Evolutionary conservation across 2,113 vertebrate species (phyloP).

Genomic region (Myrmophylax atrothorax): DNA sequence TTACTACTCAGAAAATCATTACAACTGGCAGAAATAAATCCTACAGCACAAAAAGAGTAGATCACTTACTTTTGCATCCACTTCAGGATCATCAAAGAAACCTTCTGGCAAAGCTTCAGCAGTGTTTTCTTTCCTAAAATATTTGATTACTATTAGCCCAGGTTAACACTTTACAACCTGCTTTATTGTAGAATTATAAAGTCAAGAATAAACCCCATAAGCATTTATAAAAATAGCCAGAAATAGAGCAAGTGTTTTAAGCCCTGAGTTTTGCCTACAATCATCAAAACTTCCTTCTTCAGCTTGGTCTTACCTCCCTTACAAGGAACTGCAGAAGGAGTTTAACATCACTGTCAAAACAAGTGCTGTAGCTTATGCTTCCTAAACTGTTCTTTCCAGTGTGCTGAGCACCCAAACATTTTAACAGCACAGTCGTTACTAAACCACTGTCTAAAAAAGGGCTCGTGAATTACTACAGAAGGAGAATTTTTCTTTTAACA

Average conservation of each 20-base stretch:
- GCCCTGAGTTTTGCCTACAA: background rate
- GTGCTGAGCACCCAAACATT: background rate
- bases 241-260: background rate
- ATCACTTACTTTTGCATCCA: conserved; percentile 84
- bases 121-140: conserved; percentile 83
- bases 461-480: background rate
- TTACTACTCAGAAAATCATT: background rate
- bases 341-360: background rate
- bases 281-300: background rate
- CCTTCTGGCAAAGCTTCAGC: conserved; percentile 93
- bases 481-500: background rate
- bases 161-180: background rate
- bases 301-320: background rate
- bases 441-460: background rate
- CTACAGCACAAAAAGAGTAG: background rate
- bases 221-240: background rate
- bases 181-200: background rate
- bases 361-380: background rate
- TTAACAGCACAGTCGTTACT: background rate
- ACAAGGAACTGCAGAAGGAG: background rate
- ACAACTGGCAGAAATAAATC: background rate
- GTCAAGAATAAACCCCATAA: background rate
- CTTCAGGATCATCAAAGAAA: conserved; percentile 96
- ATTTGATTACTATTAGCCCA: background rate
- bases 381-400: background rate